Evolutionary conservation across 2,113 vertebrate species (phyloP).

Genomic region (Procavia capensis): DNA sequence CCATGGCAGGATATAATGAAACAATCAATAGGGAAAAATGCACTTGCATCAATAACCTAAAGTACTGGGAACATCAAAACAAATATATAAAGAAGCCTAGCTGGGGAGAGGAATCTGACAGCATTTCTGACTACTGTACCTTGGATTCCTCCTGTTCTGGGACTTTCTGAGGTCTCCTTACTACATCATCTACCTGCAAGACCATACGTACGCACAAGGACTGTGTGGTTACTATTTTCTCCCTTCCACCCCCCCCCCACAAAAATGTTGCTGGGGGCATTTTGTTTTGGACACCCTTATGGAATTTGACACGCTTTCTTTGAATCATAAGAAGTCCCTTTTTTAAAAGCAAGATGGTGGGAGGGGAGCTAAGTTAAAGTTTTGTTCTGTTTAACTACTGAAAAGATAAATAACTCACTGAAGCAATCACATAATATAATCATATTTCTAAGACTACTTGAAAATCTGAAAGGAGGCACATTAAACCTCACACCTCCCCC

Average conservation of each 20-base stretch:
- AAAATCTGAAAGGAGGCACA: slow-evolving; percentile 56
- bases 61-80: slow-evolving; percentile 58
- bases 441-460: slow-evolving; percentile 75
- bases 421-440: slow-evolving; percentile 55
- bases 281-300: slow-evolving; percentile 48
- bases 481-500: slow-evolving; percentile 70
- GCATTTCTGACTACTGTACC: slow-evolving; percentile 62
- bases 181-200: slow-evolving; percentile 70
- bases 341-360: slow-evolving; percentile 71
- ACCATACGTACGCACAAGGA: slow-evolving; percentile 66
- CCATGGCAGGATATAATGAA: slow-evolving; percentile 79
- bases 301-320: slow-evolving; percentile 74
- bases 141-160: slow-evolving; percentile 45
- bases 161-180: slow-evolving; percentile 57
- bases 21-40: slow-evolving; percentile 83
- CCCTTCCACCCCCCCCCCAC: slow-evolving; percentile 22
- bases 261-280: neutral
- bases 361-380: slow-evolving; percentile 13
- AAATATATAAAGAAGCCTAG: slow-evolving; percentile 72
- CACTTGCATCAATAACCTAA: slow-evolving; percentile 80
- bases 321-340: slow-evolving; percentile 79
- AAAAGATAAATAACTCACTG: slow-evolving; percentile 52
- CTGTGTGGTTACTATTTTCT: neutral
- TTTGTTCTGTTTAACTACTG: neutral
- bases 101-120: slow-evolving; percentile 73